phyloP scores from a whole-genome alignment of 1,140 invertebrate genomes.

The Aphis craccivora region DNA sequence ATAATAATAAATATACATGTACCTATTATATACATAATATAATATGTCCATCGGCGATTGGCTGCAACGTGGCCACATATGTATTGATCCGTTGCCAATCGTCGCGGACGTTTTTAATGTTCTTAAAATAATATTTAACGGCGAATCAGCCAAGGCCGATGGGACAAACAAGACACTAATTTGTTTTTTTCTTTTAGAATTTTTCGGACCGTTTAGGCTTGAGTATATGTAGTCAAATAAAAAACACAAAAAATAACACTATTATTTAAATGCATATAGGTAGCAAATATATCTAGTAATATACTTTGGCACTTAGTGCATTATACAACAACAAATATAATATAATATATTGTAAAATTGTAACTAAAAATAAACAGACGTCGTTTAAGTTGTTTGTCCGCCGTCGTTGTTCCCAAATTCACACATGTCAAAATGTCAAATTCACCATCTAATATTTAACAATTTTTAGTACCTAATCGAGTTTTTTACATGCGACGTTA shows the following conservation, averaged over 20 bases:
- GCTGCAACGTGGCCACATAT: neutral
- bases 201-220: slow-evolving; percentile 34
- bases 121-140: slow-evolving; percentile 42
- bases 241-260: neutral
- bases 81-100: slow-evolving; percentile 56
- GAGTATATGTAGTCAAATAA: neutral
- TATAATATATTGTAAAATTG: neutral
- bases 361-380: slow-evolving; percentile 10
- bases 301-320: slow-evolving; percentile 24
- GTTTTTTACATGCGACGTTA: neutral
- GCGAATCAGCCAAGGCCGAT: slow-evolving; percentile 42
- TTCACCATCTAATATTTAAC: neutral
- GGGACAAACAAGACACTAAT: slow-evolving; percentile 49
- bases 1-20: neutral
- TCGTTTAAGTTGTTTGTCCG: neutral
- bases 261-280: neutral
- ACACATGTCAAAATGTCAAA: neutral
- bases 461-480: slow-evolving; percentile 18
- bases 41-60: neutral
- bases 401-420: slow-evolving; percentile 21
- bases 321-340: neutral
- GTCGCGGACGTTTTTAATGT: slow-evolving; percentile 30
- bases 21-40: neutral
- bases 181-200: neutral
- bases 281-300: neutral